These are phyloP conservation scores for Garra rufa DNA, from an alignment of 2,113 vertebrate species.

Conservation along the genomic window DNA sequence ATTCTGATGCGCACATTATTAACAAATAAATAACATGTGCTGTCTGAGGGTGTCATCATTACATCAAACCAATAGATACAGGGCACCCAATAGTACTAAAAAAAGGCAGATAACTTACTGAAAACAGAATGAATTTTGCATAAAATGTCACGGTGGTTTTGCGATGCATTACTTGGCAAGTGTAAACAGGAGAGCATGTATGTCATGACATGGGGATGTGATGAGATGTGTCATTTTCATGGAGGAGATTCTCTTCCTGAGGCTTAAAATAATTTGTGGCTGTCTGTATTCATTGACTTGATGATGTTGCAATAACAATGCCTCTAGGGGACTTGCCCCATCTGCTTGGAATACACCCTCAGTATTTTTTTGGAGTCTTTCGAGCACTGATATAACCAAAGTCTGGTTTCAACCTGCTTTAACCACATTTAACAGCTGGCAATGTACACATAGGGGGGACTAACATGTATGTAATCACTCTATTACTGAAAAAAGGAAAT, in stretches of 20 bases:
- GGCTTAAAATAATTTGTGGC: slow-evolving; percentile 31
- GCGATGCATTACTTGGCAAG: slow-evolving; percentile 7
- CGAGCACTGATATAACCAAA: slow-evolving; percentile 30
- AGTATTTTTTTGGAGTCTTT: background rate
- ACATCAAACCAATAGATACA: background rate
- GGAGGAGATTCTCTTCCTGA: slow-evolving; percentile 23
- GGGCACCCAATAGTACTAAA: background rate
- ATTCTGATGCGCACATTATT: slow-evolving; percentile 40
- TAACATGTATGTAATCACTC: slow-evolving; percentile 8
- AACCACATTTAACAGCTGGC: slow-evolving; percentile 39
- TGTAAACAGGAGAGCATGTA: slow-evolving; percentile 12
- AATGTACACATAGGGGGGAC: background rate
- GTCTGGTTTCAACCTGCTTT: slow-evolving; percentile 39
- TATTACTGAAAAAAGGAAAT: slow-evolving; percentile 25
- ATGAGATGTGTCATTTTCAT: slow-evolving; percentile 31
- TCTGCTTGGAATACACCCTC: slow-evolving; percentile 34
- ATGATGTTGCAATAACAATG: slow-evolving; percentile 38
- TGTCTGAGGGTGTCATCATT: background rate
- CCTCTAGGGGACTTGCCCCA: slow-evolving; percentile 31
- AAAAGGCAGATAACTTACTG: background rate
- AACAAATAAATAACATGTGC: slow-evolving; percentile 33
- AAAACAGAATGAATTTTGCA: background rate
- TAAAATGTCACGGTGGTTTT: slow-evolving; percentile 4
- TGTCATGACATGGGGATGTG: slow-evolving; percentile 2
- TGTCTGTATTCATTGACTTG: slow-evolving; percentile 25